Evolutionary conservation across 2,797 vertebrate species (phyloP), one percentile per base, ranked within the genome.

Genomic region (Ptychadena robeensis): DNA sequence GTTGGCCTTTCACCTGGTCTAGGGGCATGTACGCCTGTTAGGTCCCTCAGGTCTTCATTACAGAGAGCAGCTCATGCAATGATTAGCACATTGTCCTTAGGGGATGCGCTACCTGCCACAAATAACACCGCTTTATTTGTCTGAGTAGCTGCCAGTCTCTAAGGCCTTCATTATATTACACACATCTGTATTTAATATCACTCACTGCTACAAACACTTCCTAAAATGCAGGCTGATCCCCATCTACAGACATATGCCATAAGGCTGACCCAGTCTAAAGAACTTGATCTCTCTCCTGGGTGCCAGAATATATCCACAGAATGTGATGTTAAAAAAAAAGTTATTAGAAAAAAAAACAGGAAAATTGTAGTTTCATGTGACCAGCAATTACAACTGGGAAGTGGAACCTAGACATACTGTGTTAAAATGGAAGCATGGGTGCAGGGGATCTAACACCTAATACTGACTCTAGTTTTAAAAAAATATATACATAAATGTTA

Each of bases 111-210:
- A 87, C 90, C 90, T 89, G 86, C 88, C 90, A 91, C 91, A 91
- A 91, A 92, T 88, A 91, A 86, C 91, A 87, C 90, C 86, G 89
- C 88, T 87, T 88, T 90, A 90, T 90, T 87, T 87, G 89, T 88
- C 87, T 83, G 86, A 86, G 82, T 83, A 73, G 86, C 59, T 2
- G 79, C 64, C 22, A 3, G 63, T 90, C 91, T 89, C 91, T 40
- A 4, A 89, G 86, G 90, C 87, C 88, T 88, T 91, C 89, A 90
- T 92, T 92, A 92, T 88, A 86, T 87, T 90, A 85, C 88, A 30
- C 6, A 57, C 88, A 86, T 65, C 86, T 73, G 85, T 83, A 86
- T 70, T 88, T 86, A 86, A 87, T 81, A 73, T 85, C 71, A 70
- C 27, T 72, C 75, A 67, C n/a, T 77, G 72, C 34, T 77, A 72